Conservation (phyloP, 2,888 invertebrate genomes). For the Dilophus febrilis region DNA sequence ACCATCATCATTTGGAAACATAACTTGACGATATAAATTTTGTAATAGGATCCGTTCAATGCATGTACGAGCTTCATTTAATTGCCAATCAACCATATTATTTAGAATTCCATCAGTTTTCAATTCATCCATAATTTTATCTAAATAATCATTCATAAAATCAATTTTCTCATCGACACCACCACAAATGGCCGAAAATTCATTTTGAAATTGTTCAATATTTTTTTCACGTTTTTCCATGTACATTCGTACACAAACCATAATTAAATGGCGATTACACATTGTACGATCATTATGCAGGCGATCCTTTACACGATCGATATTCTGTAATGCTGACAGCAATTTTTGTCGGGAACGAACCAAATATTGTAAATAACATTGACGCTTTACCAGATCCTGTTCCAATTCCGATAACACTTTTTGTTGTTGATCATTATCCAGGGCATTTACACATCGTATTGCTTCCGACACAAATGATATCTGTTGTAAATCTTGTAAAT, state of each 20-base stretch:
- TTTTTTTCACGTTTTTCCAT: slow-evolving; percentile 58
- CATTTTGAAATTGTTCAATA: slow-evolving; percentile 56
- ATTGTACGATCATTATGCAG: slow-evolving; percentile 52
- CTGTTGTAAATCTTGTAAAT: slow-evolving; percentile 56
- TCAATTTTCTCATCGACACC: slow-evolving; percentile 85
- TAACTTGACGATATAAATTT: slow-evolving; percentile 75
- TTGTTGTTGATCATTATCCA: slow-evolving; percentile 52
- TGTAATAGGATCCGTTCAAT: slow-evolving; percentile 86
- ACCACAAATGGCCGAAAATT: slow-evolving; percentile 61
- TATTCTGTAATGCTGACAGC: slow-evolving; percentile 52
- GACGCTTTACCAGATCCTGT: slow-evolving; percentile 57
- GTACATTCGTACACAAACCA: slow-evolving; percentile 62
- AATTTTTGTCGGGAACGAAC: slow-evolving; percentile 64
- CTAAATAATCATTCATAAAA: slow-evolving; percentile 66
- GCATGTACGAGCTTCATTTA: slow-evolving; percentile 60
- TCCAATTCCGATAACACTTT: slow-evolving; percentile 56
- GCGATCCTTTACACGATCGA: slow-evolving; percentile 43
- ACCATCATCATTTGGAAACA: slow-evolving; percentile 94
- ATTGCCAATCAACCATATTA: slow-evolving; percentile 41
- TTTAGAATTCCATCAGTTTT: slow-evolving; percentile 55
- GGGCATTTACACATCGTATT: slow-evolving; percentile 53
- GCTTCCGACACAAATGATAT: slow-evolving; percentile 72
- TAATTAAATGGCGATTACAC: slow-evolving; percentile 54
- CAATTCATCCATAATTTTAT: slow-evolving; percentile 48
- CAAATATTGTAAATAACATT: slow-evolving; percentile 70